phyloP scores from a whole-genome alignment of 2,888 invertebrate species.

The Busseola fusca region DNA sequence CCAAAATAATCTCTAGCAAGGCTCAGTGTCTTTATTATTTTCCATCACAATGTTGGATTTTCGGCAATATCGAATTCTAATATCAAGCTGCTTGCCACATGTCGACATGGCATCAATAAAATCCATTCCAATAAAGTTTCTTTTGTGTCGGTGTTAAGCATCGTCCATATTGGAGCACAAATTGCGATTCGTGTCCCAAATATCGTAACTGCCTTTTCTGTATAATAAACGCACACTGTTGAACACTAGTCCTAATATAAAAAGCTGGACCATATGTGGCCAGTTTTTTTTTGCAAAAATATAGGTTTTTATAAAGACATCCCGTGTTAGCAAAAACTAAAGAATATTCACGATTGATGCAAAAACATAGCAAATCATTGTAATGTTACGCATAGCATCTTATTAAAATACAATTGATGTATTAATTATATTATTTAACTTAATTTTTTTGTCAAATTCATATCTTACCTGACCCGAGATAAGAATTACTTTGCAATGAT shows the following conservation, averaged over 20 bases:
- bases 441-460: no score
- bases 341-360: not conserved
- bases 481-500: not conserved
- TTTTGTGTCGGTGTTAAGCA: conserved; percentile 50
- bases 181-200: conserved; percentile 22
- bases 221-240: not conserved
- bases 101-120: conserved; percentile 64
- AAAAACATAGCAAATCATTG: not conserved
- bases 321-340: not conserved
- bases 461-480: not conserved
- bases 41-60: conserved; percentile 57
- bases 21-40: conserved; percentile 54
- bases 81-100: conserved; percentile 59
- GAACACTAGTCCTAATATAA: not conserved
- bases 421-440: no score
- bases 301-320: not conserved
- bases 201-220: conserved; percentile 19
- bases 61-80: conserved; percentile 60
- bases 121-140: conserved; percentile 61
- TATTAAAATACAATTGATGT: no score
- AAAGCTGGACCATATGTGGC: not conserved
- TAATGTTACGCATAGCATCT: no score
- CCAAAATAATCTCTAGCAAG: conserved; percentile 37
- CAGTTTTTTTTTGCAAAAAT: not conserved
- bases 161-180: conserved; percentile 23